Evolutionary conservation across 1,140 invertebrate species (phyloP), one percentile per base, ranked within the genome.

Genomic region (Drosophila aff.): DNA sequence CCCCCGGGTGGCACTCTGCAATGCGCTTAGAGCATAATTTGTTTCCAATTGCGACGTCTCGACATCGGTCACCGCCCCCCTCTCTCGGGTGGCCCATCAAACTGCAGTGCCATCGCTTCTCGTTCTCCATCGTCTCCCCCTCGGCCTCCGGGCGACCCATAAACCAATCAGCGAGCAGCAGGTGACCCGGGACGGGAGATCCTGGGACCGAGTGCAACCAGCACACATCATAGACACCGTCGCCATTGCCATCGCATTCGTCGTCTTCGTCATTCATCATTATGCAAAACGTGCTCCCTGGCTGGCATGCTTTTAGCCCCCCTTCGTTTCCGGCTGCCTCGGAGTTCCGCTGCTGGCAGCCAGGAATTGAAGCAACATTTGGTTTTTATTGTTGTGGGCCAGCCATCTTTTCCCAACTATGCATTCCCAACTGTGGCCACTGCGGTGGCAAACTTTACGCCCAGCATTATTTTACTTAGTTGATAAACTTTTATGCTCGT

Each of bases 391-490:
- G 85, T 89, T 90, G 81, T 71, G 64, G 75, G 49, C 41, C 64
- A 77, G 52, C 50, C 73, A 50, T 44, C 43, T 16, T n/a, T 18
- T 43, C 28, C 10, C 31, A 40, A 11, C 57, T 44, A 59, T 43
- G 46, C 43, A 59, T 50, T 67, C 63, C 64, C 76, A 72, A 61
- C 74, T 81, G 81, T 65, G 81, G 84, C 68, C 84, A 84, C 66
- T 87, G 84, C 85, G 84, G 85, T 76, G 82, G 75, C 57, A 74
- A 89, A 89, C 85, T 89, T 89, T 89, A 82, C 71, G 85, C 85
- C 81, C 85, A 81, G 89, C 85, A 89, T 89, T 89, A 89, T 89
- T 89, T 89, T 85, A 78, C 85, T 90, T 85, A 90, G 85, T 89
- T 89, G 85, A 89, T 89, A 81, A 90, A 89, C 85, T 89, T 89